Conservation (phyloP, 2,797 vertebrate species). For the Otus scops region DNA sequence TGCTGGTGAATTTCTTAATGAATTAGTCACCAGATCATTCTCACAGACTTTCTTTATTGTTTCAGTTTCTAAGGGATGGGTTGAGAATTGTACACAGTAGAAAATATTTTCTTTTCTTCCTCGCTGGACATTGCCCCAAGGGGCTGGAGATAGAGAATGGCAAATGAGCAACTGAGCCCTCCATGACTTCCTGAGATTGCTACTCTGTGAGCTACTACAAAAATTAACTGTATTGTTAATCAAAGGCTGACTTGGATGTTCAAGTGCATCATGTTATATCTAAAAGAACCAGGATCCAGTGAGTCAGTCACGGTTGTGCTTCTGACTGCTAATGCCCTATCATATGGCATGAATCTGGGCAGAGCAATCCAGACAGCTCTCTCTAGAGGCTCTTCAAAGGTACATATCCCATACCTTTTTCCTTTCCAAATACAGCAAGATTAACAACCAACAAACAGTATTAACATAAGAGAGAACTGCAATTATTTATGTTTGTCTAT, state of each 20-base stretch:
- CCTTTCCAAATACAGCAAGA: background rate
- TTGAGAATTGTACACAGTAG: background rate
- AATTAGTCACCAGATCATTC: background rate
- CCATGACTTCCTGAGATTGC: rapidly evolving
- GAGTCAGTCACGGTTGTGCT: background rate
- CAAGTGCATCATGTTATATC: background rate
- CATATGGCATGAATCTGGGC: background rate
- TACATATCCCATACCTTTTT: background rate
- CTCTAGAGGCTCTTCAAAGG: background rate
- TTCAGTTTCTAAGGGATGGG: background rate
- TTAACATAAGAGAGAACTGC: background rate
- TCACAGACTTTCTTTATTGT: background rate
- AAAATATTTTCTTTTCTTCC: background rate
- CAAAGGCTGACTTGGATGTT: background rate
- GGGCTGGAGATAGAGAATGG: background rate
- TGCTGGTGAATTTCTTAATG: background rate
- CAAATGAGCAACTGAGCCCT: background rate
- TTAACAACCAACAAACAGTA: background rate
- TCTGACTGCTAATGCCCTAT: background rate
- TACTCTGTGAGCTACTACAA: background rate
- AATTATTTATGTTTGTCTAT: background rate
- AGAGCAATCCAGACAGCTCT: background rate
- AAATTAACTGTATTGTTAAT: background rate
- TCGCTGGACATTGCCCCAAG: background rate
- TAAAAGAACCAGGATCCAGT: background rate